Evolutionary conservation across 2,113 vertebrate species (phyloP), one percentile per base, ranked within the genome.

Genomic region (Urocynchramus pylzowi): DNA sequence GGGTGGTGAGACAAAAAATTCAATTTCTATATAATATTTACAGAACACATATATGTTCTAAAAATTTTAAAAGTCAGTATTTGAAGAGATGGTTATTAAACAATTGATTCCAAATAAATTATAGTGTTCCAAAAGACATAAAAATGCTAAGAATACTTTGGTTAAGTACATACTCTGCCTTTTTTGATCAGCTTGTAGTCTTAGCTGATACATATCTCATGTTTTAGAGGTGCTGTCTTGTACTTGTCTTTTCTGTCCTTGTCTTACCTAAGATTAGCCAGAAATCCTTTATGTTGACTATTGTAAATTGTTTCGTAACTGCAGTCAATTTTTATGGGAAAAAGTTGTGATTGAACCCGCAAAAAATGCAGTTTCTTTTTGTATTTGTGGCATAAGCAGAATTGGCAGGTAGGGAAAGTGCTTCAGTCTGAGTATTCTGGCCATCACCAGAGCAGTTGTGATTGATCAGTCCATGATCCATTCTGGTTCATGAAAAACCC

Each of bases 171-270:
- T 52, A 13, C 0, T 61, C 12, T 64, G 12, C 3, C 4, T 52
- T 59, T 76, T 73, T 52, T 61, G 18, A 28, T 76, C 10, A 76
- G 5, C 22, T 65, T 86, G 10, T 60, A 47, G 30, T 68, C 6
- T 64, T 82, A 47, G 2, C 49, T 75, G 47, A 37, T 8, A 17
- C 8, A 6, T 3, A 23, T 44, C 7, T 7, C 1, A 0, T 37
- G 16, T 76, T 83, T 54, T 41, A 60, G 33, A 53, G 24, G 33
- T 2, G 1, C 8, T 56, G 0, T 76, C 30, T 79, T 81, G 19
- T 88, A 41, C 16, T 42, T 63, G 12, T 37, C 13, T 85, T 71
- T 87, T 68, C 56, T 41, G 14, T 76, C 57, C 33, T 75, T 68
- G 20, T 30, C 39, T 74, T 87, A 17, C 5, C 7, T 20, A 63